Evolutionary conservation across 2,113 vertebrate species (phyloP), one percentile per base, ranked within the genome.

Genomic region (Plestiodon gilberti): DNA sequence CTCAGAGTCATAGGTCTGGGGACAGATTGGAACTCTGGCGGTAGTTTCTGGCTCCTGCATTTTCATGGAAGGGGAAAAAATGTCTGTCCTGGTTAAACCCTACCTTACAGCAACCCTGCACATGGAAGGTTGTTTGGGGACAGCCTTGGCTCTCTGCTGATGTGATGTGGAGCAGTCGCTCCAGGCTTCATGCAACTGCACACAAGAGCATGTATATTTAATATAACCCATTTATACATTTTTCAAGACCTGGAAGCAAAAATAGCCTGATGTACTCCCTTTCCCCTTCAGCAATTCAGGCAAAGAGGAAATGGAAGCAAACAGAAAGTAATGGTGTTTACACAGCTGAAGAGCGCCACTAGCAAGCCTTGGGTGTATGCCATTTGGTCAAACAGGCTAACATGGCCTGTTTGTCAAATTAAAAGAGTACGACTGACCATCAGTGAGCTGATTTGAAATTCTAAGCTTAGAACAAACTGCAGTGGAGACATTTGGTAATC

Each of bases 211-310:
- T 57, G 71, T 73, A 86, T 83, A 73, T 62, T 65, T 85, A 76
- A 0, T 43, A 75, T 82, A 77, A 73, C 23, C 88, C 25, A 67
- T 85, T 73, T 78, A 0, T 89, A 0, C 81, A 69, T 86, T 94
- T 85, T 93, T 83, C 0, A 1, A 91, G 85, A 57, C 70, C 35
- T 89, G 64, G 69, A 86, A 83, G 86, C 64, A 84, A 90, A 93
- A 77, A 70, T 81, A 81, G 28, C 64, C 35, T 20, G 67, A 20
- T 77, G 71, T 86, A 30, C 85, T 92, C 57, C 57, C 70, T 43
- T 76, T 83, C 87, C 57, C 62, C 67, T 33, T 78, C 78, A 89
- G 48, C 65, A 64, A 64, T 69, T 87, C 43, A 83, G 43, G 65
- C 6, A 18, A 75, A 83, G 70, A 77, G 64, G 81, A 89, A 40